These are phyloP conservation scores for Macroramphosus scolopax DNA, from an alignment of 2,797 vertebrate genomes.

Conservation along the genomic window DNA sequence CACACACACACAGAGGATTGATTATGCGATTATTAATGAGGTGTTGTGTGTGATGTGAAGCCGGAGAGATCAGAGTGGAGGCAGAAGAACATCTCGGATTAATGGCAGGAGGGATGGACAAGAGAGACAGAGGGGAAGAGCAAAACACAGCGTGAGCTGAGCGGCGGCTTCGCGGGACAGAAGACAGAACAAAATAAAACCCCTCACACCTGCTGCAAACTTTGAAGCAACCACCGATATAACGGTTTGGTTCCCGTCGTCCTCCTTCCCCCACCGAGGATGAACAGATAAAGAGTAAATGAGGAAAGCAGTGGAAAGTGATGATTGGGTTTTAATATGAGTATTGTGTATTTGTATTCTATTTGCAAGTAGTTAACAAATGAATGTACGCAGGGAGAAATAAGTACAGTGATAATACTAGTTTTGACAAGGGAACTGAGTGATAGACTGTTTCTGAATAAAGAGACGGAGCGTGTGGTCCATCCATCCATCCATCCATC, in stretches of 20 bases:
- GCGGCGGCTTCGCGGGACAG: too few species aligned
- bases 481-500: too few species aligned
- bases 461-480: too few species aligned
- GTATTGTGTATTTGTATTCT: too few species aligned
- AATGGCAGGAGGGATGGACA: slow-evolving; percentile 24
- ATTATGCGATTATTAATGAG: slow-evolving; percentile 77
- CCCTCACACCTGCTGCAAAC: slow-evolving; percentile 31
- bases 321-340: too few species aligned
- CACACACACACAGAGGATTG: slow-evolving; percentile 26
- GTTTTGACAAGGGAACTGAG: too few species aligned
- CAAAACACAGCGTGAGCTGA: slow-evolving; percentile 22
- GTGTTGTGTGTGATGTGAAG: slow-evolving; percentile 44
- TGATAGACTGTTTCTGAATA: too few species aligned
- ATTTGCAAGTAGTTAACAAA: too few species aligned
- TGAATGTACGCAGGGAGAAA: too few species aligned
- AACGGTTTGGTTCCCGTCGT: slow-evolving; percentile 2
- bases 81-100: slow-evolving; percentile 25
- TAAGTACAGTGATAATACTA: too few species aligned
- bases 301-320: too few species aligned
- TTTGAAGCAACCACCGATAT: slow-evolving; percentile 36
- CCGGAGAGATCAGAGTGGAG: slow-evolving; percentile 37
- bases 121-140: slow-evolving; percentile 12
- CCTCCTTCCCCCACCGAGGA: neutral
- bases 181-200: slow-evolving; percentile 22
- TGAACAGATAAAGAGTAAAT: too few species aligned